Conservation (phyloP, 2,113 vertebrate genomes). For the Chloropsis cyanopogon region DNA sequence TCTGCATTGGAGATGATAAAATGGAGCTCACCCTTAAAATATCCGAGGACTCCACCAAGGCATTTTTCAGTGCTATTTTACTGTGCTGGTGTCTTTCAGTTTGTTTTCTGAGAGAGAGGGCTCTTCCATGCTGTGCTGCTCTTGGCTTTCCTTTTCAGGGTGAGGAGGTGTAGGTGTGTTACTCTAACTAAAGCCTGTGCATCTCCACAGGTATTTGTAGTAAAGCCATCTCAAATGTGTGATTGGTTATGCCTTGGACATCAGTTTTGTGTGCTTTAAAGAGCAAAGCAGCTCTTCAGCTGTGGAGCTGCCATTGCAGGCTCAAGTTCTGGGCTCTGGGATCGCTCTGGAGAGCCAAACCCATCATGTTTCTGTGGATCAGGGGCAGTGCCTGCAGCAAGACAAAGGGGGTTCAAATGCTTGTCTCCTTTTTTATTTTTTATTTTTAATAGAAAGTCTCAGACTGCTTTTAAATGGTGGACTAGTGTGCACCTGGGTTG, state of each 20-base stretch:
- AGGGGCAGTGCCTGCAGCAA: background rate
- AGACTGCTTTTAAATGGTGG: background rate
- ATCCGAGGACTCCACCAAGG: background rate
- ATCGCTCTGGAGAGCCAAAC: background rate
- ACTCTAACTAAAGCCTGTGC: background rate
- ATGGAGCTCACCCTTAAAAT: background rate
- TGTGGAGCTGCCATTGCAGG: background rate
- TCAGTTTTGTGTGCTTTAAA: background rate
- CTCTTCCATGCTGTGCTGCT: background rate
- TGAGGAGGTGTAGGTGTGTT: background rate
- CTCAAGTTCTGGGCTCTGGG: background rate
- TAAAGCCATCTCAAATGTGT: background rate
- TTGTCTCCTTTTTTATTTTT: background rate
- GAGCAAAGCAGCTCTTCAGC: background rate
- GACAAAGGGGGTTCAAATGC: background rate
- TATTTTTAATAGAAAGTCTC: background rate
- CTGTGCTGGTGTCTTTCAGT: background rate
- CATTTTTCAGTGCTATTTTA: background rate
- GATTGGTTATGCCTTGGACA: background rate
- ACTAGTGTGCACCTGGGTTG: background rate
- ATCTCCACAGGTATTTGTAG: background rate
- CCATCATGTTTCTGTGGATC: background rate
- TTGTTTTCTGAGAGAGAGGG: conserved; percentile 34
- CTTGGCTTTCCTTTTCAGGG: conserved; percentile 8
- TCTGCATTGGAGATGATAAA: background rate